Conservation (phyloP, 2,113 vertebrate genomes). For the Bungarus multicinctus region DNA sequence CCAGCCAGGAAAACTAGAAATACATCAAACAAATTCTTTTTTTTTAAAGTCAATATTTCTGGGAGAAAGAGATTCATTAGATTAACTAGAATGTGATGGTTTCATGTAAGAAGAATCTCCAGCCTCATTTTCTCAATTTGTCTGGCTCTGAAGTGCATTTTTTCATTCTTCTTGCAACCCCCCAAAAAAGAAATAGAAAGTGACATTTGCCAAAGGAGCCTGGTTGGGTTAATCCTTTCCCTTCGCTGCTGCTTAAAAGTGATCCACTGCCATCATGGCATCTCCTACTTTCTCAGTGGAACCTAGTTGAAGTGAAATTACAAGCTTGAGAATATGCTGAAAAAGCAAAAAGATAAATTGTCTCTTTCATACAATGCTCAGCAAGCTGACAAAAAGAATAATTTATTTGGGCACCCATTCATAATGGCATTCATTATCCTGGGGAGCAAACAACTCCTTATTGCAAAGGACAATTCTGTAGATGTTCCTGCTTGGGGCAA, state of each 20-base stretch:
- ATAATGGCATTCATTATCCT: background rate
- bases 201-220: background rate
- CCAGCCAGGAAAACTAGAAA: background rate
- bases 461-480: background rate
- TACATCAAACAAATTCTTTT: background rate
- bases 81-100: background rate
- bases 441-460: background rate
- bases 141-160: background rate
- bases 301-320: background rate
- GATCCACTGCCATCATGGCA: background rate
- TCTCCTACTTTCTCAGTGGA: background rate
- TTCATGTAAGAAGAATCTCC: background rate
- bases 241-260: background rate
- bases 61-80: background rate
- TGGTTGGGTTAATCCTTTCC: background rate
- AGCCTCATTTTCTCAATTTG: background rate
- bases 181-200: background rate
- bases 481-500: background rate
- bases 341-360: background rate
- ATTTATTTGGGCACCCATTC: background rate
- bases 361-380: background rate
- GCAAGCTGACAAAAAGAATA: background rate
- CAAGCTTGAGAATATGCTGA: background rate
- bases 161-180: background rate
- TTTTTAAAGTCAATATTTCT: background rate